Evolutionary conservation across 2,797 vertebrate species (phyloP), one percentile per base, ranked within the genome.

Genomic region (Parambassis ranga): DNA sequence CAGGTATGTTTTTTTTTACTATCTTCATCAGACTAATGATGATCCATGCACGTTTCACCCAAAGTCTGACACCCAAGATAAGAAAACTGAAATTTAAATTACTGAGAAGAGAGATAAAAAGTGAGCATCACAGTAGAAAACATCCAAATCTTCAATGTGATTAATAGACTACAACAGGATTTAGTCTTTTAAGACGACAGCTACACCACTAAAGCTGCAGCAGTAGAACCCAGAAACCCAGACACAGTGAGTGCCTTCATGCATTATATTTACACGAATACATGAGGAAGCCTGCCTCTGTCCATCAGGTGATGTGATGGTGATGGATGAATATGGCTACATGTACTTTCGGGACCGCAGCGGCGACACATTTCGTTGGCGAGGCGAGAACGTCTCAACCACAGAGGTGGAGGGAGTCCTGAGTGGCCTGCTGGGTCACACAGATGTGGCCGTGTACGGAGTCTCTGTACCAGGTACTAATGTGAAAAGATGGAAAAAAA

Each of bases 261-360:
- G n/a, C n/a, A n/a, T n/a, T n/a, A n/a, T n/a, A n/a, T n/a, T n/a
- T n/a, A n/a, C n/a, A n/a, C n/a, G n/a, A n/a, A n/a, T n/a, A n/a
- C n/a, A n/a, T n/a, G n/a, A n/a, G n/a, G n/a, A n/a, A n/a, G 7
- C 56, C 5, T 39, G 1, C 62, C 9, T 60, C 5, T 53, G 18
- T 67, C 33, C 71, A 20, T 42, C 73, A 96, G 95, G 95, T 26
- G 95, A 96, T 0, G 77, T 96, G 22, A 60, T 96, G 81, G 93
- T 95, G 69, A 96, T 96, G 95, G 95, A 96, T 1, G 95, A 96
- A 2, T 89, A 94, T 2, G 95, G 95, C 35, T 96, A 96, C 88
- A 94, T 96, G 82, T 96, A 95, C 67, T 96, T 96, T 81, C 91
- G 44, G 9, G 95, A 96, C 49, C 93, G 95, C 4, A 90, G 92